Evolutionary conservation across 2,888 invertebrate species (phyloP).

Genomic region (Cheilosia urbana): DNA sequence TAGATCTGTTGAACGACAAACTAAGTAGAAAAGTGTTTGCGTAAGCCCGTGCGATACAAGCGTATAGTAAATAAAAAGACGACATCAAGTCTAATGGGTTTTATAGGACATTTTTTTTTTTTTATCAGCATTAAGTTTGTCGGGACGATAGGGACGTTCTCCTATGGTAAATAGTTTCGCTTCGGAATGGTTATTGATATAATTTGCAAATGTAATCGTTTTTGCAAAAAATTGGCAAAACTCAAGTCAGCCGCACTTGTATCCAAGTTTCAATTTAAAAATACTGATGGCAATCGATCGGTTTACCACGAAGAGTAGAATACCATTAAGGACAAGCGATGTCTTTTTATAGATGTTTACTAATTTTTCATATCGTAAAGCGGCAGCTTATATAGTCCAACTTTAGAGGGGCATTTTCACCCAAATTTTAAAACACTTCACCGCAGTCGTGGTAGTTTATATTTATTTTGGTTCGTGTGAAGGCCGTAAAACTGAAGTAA

Average conservation of each 20-base stretch:
- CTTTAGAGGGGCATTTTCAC: background rate
- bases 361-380: too few relatives aligned
- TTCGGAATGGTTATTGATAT: slow-evolving; percentile 30
- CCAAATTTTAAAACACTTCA: background rate
- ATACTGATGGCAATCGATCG: slow-evolving; percentile 5
- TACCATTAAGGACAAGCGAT: too few relatives aligned
- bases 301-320: too few relatives aligned
- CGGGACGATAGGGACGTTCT: slow-evolving; percentile 16
- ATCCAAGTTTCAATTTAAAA: background rate
- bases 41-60: slow-evolving; percentile 50
- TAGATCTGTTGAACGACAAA: slow-evolving; percentile 34
- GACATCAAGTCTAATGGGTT: slow-evolving; percentile 69
- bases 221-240: slow-evolving; percentile 14
- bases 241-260: background rate
- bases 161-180: slow-evolving; percentile 23
- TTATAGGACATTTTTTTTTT: slow-evolving; percentile 29
- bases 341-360: too few relatives aligned
- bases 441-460: too few relatives aligned
- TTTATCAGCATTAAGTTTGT: background rate
- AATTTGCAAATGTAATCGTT: slow-evolving; percentile 47
- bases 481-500: slow-evolving; percentile 9
- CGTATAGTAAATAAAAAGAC: slow-evolving; percentile 45
- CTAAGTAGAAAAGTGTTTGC: slow-evolving; percentile 59
- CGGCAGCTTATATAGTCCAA: too few relatives aligned
- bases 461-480: background rate